Conservation (phyloP, 2,888 invertebrate genomes). For the Hydrotaea diabolus region DNA sequence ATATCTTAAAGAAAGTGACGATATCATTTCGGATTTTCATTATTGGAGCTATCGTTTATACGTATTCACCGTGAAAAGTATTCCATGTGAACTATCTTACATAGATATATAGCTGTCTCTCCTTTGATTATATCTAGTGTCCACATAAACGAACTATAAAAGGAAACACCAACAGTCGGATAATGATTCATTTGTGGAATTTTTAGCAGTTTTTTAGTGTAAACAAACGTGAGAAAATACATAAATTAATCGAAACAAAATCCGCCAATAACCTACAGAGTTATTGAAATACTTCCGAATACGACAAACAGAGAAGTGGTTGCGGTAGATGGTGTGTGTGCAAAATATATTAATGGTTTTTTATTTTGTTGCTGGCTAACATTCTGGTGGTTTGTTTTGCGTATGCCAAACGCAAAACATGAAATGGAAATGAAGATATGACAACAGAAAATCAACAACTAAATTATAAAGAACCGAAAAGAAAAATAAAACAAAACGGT, state of each 20-base stretch:
- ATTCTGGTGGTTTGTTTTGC: constrained; percentile 5
- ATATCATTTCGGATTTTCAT: too few species aligned
- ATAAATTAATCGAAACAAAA: constrained; percentile 36
- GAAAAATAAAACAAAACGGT: constrained; percentile 43
- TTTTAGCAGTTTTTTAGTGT: background rate
- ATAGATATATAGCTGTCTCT: too few species aligned
- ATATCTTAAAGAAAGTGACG: too few species aligned
- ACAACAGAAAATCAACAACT: constrained; percentile 25
- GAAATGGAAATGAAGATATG: constrained; percentile 18
- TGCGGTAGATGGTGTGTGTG: background rate
- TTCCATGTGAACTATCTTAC: too few species aligned
- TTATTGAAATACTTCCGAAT: constrained; percentile 49
- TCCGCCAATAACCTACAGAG: background rate
- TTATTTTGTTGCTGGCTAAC: background rate
- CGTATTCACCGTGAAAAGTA: too few species aligned
- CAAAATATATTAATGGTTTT: constrained; percentile 23
- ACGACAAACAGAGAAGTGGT: background rate
- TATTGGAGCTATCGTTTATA: too few species aligned
- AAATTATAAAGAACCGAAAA: constrained; percentile 16
- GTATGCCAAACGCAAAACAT: constrained; percentile 10
- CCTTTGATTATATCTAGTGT: too few species aligned
- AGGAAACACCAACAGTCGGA: too few species aligned
- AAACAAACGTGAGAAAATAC: constrained; percentile 45
- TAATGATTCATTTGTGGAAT: background rate
- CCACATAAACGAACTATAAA: too few species aligned